Percentiles rank a stretch among this genome's conserved stretches.
These are phyloP conservation scores for Bufotes viridis DNA, from an alignment of 2,797 vertebrate species.

Conservation along the genomic window DNA sequence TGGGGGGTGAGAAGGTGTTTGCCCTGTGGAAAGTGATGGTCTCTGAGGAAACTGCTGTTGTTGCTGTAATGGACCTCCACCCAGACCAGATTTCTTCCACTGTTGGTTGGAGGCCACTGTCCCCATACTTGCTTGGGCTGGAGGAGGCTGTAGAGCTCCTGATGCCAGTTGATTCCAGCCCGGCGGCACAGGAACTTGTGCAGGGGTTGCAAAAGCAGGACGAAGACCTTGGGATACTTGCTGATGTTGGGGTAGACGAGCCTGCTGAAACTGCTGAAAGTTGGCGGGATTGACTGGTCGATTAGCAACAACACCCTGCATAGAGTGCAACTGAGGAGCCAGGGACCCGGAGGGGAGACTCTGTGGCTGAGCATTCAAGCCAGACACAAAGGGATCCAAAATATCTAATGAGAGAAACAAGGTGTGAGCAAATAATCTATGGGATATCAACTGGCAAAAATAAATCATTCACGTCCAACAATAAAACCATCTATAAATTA, in stretches of 20 bases:
- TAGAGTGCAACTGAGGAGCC: conserved; percentile 88
- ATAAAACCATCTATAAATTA: background rate
- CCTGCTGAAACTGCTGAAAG: conserved; percentile 88
- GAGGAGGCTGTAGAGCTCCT: conserved; percentile 87
- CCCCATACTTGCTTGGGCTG: conserved; percentile 82
- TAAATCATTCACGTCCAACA: background rate
- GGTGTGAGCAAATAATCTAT: background rate
- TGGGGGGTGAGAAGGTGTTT: conserved; percentile 96
- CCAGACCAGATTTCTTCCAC: conserved; percentile 92
- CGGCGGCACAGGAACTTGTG: conserved; percentile 90
- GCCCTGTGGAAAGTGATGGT: conserved; percentile 90
- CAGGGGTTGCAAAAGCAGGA: conserved; percentile 87
- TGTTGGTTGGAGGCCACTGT: conserved; percentile 78
- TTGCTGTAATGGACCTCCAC: conserved; percentile 85
- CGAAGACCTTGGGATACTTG: conserved; percentile 85
- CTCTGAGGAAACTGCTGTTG: conserved; percentile 81
- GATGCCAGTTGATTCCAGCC: conserved; percentile 95
- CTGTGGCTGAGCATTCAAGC: conserved; percentile 84
- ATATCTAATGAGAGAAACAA: conserved; percentile 77
- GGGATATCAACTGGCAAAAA: background rate
- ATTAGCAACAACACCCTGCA: conserved; percentile 86
- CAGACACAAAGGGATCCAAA: conserved; percentile 91
- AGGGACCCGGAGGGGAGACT: conserved; percentile 87
- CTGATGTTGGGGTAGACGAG: conserved; percentile 87
- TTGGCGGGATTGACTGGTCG: conserved; percentile 88